Conservation (phyloP, 2,888 invertebrate species). For the Trachelus tabidus region DNA sequence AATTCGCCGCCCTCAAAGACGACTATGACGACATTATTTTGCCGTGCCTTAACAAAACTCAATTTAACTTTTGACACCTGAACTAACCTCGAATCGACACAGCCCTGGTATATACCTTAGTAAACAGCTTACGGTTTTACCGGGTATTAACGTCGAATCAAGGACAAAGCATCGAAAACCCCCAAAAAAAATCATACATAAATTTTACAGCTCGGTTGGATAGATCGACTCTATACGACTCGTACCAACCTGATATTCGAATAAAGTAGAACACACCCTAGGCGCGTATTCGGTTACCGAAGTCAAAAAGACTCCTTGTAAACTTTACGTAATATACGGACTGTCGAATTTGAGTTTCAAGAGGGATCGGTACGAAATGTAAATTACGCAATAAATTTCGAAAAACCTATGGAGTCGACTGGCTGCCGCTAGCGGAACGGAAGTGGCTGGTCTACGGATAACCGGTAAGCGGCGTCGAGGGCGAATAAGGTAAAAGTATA, state of each 20-base stretch:
- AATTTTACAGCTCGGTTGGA: background rate
- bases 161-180: background rate
- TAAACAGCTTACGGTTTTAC: background rate
- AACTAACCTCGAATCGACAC: background rate
- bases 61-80: conserved; percentile 24
- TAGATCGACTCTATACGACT: background rate
- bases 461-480: background rate
- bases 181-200: background rate
- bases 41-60: conserved; percentile 29
- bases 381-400: conserved; percentile 12
- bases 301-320: background rate
- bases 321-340: background rate
- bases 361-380: background rate
- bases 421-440: background rate
- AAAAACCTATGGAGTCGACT: background rate
- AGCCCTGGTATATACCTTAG: background rate
- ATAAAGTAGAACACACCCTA: background rate
- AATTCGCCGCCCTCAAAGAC: background rate
- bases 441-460: background rate
- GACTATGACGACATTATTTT: conserved; percentile 1
- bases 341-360: background rate
- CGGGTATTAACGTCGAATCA: background rate
- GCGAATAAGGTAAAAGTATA: background rate
- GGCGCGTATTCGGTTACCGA: background rate
- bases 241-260: background rate